Conservation (phyloP, 2,797 vertebrate species). For the Sebastiscus tertius region DNA sequence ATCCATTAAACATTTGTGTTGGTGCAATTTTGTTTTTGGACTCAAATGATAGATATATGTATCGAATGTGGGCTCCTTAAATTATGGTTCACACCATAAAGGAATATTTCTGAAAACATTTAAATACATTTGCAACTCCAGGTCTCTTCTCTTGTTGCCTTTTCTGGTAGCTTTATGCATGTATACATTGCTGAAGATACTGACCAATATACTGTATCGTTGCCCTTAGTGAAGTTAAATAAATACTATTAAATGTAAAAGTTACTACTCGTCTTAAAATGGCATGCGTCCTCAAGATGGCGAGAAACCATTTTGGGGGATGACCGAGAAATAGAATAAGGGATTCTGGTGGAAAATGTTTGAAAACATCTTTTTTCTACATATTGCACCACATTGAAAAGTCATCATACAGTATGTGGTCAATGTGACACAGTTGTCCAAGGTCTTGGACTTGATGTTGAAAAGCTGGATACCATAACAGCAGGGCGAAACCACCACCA, state of each 20-base stretch:
- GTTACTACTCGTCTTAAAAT: background rate
- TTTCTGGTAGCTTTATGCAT: background rate
- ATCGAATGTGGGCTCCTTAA: background rate
- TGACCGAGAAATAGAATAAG: background rate
- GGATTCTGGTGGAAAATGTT: background rate
- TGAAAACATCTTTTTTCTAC: background rate
- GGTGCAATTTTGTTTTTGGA: background rate
- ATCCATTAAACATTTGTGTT: background rate
- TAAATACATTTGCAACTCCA: background rate
- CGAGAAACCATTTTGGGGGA: fast-evolving
- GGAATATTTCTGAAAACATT: background rate
- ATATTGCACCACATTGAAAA: constrained; percentile 32
- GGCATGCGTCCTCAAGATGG: background rate
- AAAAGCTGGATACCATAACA: constrained; percentile 35
- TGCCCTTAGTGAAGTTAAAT: background rate
- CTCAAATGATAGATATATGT: background rate
- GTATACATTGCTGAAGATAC: background rate
- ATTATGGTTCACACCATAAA: background rate
- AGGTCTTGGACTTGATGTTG: constrained; percentile 36
- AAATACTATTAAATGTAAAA: background rate
- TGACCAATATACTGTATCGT: background rate
- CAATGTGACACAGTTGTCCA: constrained; percentile 16
- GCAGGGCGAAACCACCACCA: constrained; percentile 45
- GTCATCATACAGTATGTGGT: constrained; percentile 26
- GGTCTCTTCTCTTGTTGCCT: background rate